Base-by-base conservation (phyloP, 2,797 vertebrate genomes). In the Ctenopoma kingsleyae region DNA sequence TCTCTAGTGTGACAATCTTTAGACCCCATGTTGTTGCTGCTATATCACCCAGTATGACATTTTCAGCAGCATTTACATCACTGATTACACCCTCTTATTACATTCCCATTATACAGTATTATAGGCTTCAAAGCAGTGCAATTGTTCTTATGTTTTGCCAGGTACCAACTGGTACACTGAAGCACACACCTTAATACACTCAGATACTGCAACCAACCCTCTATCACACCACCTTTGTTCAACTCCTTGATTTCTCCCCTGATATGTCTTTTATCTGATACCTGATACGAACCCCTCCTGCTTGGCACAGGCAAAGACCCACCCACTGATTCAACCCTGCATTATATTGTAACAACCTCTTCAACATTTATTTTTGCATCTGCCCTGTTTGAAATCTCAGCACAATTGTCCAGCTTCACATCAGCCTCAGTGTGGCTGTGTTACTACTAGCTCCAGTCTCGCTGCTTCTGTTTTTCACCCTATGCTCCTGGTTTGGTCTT, bases 121-220 rank as follows among this genome's bases (percentile, higher is more conserved):
- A 76, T 62, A 38, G 64, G 62, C 64, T 76, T 82, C 62, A 62
- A 13, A 78, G 67, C 69, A 52, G 75, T 65, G 85, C 87, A 84
- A 87, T 82, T 70, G 75, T 56, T 85, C 71, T 61, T 77, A 66
- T 50, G 54, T 69, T 44, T 62, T 55, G 49, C 86, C 87, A 83
- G 83, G 89, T 89, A 88, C 75, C 3, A 66, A 59, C 80, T 84
- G 79, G 76, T 73, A 87, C 86, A 77, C 22, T 38, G 36, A 64
- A 27, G 74, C 72, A 82, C 86, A 91, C 91, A 70, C 88, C 89
- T 84, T 86, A 64, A 82, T 40, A 58, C 64, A 77, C 66, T 82
- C 71, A 71, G 53, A 80, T 68, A 50, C 76, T 61, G 84, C 80
- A 86, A 80, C 66, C 4, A 6, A 32, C 73, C 72, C 67, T 60